Conservation (phyloP, 2,888 invertebrate species). For the Tetragnatha montana region DNA sequence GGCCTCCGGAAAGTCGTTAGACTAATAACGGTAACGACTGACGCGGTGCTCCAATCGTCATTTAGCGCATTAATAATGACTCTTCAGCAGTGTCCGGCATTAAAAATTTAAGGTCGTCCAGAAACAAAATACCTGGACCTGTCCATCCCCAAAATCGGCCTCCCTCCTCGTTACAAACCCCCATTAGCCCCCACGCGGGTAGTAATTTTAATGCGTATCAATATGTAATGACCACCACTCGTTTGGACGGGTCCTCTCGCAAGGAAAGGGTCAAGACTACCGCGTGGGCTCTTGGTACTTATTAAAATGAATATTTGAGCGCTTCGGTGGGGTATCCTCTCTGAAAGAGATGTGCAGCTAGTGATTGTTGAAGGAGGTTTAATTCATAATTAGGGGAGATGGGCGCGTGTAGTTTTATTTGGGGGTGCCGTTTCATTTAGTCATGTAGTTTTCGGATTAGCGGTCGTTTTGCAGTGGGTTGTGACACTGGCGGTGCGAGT, state of each 20-base stretch:
- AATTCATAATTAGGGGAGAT: constrained; percentile 60
- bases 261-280: constrained; percentile 29
- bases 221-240: constrained; percentile 64
- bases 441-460: constrained; percentile 32
- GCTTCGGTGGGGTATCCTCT: constrained; percentile 14
- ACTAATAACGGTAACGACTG: constrained; percentile 15
- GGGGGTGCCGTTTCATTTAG: constrained; percentile 62
- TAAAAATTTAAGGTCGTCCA: constrained; percentile 56
- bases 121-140: constrained; percentile 43
- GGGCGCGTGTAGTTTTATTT: constrained; percentile 21
- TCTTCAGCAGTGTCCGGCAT: constrained; percentile 28
- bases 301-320: constrained; percentile 67
- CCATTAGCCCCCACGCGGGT: constrained; percentile 45
- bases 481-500: background rate
- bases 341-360: constrained; percentile 46
- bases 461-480: constrained; percentile 1
- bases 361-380: constrained; percentile 48
- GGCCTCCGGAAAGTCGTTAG: background rate
- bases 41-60: constrained; percentile 4
- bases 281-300: constrained; percentile 50
- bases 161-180: constrained; percentile 43
- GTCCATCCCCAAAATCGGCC: constrained; percentile 50
- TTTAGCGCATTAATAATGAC: constrained; percentile 54
- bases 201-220: constrained; percentile 64
- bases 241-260: constrained; percentile 29